Evolutionary conservation across 2,113 vertebrate genomes (phyloP).

Genomic region (Marmota monax): DNA sequence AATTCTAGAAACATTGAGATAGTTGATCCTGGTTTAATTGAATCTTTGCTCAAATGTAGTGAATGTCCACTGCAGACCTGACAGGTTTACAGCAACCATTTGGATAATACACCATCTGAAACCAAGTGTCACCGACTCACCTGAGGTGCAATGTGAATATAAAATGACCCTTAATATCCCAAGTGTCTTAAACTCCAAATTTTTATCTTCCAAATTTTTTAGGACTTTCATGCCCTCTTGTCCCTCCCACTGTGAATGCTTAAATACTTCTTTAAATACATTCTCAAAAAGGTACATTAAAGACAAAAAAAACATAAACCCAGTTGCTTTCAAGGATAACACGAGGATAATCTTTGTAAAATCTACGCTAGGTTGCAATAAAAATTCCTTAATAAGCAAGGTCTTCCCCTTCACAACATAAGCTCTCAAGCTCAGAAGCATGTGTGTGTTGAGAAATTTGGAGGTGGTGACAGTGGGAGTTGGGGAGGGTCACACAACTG

Average conservation of each 20-base stretch:
- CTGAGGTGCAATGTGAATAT: neutral
- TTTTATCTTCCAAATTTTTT: neutral
- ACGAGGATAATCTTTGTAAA: neutral
- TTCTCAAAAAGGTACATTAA: slow-evolving; percentile 7
- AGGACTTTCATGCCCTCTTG: neutral
- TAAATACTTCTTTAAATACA: slow-evolving; percentile 34
- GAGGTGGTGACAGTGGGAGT: neutral
- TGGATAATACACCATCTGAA: neutral
- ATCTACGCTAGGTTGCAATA: neutral
- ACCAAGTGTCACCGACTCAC: neutral
- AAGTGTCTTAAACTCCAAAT: neutral
- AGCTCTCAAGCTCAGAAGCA: neutral
- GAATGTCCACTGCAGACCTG: neutral
- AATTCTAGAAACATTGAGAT: neutral
- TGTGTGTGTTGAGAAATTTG: neutral
- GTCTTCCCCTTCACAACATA: neutral
- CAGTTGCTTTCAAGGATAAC: neutral
- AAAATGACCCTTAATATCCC: slow-evolving; percentile 14
- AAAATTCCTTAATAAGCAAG: neutral
- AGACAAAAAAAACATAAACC: neutral
- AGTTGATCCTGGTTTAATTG: neutral
- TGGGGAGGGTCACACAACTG: neutral
- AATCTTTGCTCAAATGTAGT: neutral
- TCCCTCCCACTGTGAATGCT: neutral
- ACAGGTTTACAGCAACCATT: neutral